Evolutionary conservation across 2,888 invertebrate species (phyloP).

Genomic region (Falcaria lacertinaria): DNA sequence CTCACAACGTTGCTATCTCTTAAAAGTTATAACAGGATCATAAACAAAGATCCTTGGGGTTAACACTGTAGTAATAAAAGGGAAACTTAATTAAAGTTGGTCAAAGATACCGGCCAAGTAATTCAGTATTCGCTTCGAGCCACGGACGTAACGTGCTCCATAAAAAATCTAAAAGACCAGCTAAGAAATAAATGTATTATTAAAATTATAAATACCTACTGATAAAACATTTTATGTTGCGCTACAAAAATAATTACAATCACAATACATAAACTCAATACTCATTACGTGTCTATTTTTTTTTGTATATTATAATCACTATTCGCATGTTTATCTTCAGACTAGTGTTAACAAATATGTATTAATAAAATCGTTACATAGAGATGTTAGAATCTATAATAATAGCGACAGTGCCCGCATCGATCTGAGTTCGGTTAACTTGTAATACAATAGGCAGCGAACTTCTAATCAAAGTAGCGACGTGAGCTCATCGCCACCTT

Average conservation of each 20-base stretch:
- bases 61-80: conserved; percentile 62
- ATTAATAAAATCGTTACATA: no score
- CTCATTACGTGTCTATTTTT: no score
- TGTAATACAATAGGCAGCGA: conserved; percentile 31
- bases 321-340: no score
- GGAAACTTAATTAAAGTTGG: conserved; percentile 70
- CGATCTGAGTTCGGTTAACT: conserved; percentile 12
- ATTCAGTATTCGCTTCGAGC: conserved; percentile 39
- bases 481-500: conserved; percentile 51
- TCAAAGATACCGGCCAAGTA: conserved; percentile 56
- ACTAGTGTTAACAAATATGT: no score
- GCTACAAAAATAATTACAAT: no score
- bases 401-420: neutral
- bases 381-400: neutral
- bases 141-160: conserved; percentile 18
- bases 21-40: conserved; percentile 68
- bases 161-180: conserved; percentile 2
- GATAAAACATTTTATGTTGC: no score
- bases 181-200: no score
- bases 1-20: conserved; percentile 45
- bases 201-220: no score
- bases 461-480: conserved; percentile 60
- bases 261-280: no score
- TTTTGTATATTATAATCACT: no score
- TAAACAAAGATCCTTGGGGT: conserved; percentile 66